A percentile compares a stretch with the other conserved stretches of the same genome.
Evolutionary conservation across 1,140 invertebrate species (phyloP).

Genomic region (Fopius arisanus): DNA sequence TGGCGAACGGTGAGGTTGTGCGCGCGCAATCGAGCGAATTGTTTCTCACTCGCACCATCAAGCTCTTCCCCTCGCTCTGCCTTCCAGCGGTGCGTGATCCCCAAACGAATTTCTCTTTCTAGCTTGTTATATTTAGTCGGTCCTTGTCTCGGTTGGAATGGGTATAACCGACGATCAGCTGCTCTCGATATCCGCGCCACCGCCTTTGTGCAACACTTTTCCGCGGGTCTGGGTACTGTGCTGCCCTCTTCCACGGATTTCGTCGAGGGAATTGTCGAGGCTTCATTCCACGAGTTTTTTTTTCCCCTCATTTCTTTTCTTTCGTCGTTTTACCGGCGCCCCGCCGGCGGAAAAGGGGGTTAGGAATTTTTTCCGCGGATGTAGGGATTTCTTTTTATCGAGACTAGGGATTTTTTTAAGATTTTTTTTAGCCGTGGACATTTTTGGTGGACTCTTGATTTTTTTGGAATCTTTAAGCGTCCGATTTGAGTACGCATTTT

Average conservation of each 20-base stretch:
- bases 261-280: not conserved
- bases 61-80: constrained; percentile 11
- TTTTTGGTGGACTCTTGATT: too few species aligned
- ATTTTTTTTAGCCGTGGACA: too few species aligned
- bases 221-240: not conserved
- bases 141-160: not conserved
- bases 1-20: not conserved
- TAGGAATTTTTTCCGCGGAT: too few species aligned
- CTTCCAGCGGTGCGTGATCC: constrained; percentile 20
- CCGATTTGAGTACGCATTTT: too few species aligned
- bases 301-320: too few species aligned
- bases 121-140: not conserved
- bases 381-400: too few species aligned
- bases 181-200: not conserved
- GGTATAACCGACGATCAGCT: constrained; percentile 4
- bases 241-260: not conserved
- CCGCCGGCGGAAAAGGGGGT: too few species aligned
- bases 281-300: not conserved
- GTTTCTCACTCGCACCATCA: not conserved
- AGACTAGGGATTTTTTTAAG: too few species aligned
- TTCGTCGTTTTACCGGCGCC: too few species aligned
- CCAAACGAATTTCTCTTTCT: not conserved
- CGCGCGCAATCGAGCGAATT: not conserved
- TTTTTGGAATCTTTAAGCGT: too few species aligned
- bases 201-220: not conserved